Evolutionary conservation across 1,140 invertebrate genomes (phyloP).

Genomic region (Eulimnadia texana): DNA sequence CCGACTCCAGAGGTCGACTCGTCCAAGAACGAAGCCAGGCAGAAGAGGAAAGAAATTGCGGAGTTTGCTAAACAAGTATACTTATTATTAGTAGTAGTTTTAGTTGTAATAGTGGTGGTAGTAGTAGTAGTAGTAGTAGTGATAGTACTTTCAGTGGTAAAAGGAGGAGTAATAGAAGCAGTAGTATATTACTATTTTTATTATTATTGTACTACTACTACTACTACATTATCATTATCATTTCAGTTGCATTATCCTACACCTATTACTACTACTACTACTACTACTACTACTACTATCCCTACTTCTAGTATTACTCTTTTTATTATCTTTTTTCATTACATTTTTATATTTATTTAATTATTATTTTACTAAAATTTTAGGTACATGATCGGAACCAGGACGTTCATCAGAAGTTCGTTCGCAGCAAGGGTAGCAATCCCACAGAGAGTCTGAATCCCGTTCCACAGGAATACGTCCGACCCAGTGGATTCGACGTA

Average conservation of each 20-base stretch:
- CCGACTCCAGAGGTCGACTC: not conserved
- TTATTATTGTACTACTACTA: too few relatives aligned
- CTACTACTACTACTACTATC: too few relatives aligned
- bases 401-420: slow-evolving; percentile 48
- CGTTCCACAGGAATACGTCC: slow-evolving; percentile 37
- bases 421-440: slow-evolving; percentile 44
- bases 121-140: too few relatives aligned
- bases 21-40: not conserved
- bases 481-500: slow-evolving; percentile 43
- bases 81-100: too few relatives aligned
- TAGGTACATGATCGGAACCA: slow-evolving; percentile 52
- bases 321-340: not conserved
- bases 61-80: not conserved
- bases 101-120: too few relatives aligned
- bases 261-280: too few relatives aligned
- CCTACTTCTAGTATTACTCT: too few relatives aligned
- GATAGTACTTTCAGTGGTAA: too few relatives aligned
- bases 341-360: not conserved
- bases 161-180: too few relatives aligned
- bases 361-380: slow-evolving; percentile 1
- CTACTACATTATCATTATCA: too few relatives aligned
- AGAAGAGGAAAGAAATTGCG: not conserved
- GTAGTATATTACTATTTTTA: too few relatives aligned
- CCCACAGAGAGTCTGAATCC: slow-evolving; percentile 37
- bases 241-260: too few relatives aligned